Percentiles rank a stretch among this genome's conserved stretches.
Evolutionary conservation across 2,888 invertebrate genomes (phyloP).

Genomic region (Apamea epomidion): DNA sequence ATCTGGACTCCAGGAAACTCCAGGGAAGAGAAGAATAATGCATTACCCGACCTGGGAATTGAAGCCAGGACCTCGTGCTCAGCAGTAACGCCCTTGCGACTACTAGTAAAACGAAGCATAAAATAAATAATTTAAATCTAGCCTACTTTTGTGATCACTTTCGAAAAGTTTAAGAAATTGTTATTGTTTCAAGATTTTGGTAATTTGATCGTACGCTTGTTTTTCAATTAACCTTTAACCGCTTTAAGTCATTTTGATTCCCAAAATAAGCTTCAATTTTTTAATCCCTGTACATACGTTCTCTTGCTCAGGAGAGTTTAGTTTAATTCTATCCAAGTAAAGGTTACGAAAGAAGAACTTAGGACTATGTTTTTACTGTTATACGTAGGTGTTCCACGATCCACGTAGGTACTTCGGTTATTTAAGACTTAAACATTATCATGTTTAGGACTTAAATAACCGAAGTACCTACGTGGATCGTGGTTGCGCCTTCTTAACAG

Average conservation of each 20-base stretch:
- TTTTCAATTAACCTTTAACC: neutral
- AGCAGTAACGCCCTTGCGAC: neutral
- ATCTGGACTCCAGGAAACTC: too few species aligned
- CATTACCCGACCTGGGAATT: neutral
- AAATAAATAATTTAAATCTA: neutral
- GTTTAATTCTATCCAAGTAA: neutral
- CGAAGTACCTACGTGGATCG: too few species aligned
- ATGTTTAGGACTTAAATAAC: too few species aligned
- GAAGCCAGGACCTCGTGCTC: too few species aligned
- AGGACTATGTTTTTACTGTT: neutral
- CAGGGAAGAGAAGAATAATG: too few species aligned
- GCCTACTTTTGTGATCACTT: neutral
- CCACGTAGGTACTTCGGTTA: neutral
- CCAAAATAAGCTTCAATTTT: neutral
- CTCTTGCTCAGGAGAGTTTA: neutral
- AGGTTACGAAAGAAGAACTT: neutral
- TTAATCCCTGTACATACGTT: neutral
- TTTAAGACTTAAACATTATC: constrained; percentile 32
- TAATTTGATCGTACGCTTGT: neutral
- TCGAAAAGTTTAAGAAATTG: neutral
- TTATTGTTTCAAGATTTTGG: neutral
- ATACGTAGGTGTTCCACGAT: neutral
- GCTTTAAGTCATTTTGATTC: neutral
- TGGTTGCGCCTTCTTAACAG: neutral
- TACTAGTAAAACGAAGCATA: neutral